These are phyloP conservation scores for Delia radicum DNA, from an alignment of 1,140 invertebrate genomes.

Conservation along the genomic window DNA sequence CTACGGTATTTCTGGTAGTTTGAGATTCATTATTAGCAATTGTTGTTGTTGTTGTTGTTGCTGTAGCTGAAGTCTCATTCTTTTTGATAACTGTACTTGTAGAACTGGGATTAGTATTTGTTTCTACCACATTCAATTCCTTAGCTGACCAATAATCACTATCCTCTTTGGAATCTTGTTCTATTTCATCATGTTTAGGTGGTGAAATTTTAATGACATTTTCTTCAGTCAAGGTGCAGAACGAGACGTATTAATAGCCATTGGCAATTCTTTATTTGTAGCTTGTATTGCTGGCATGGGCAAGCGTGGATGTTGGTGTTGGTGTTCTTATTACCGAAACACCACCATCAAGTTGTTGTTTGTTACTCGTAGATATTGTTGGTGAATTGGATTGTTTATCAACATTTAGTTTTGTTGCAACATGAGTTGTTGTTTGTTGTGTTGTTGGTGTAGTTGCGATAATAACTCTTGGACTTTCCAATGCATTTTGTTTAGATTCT, in stretches of 20 bases:
- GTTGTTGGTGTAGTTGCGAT: background rate
- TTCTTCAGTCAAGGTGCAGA: slow-evolving; percentile 42
- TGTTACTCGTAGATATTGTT: background rate
- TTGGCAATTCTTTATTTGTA: slow-evolving; percentile 26
- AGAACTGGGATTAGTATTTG: background rate
- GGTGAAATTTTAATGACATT: slow-evolving; percentile 53
- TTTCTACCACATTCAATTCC: slow-evolving; percentile 62
- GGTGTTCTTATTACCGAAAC: slow-evolving; percentile 27
- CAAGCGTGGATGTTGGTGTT: background rate
- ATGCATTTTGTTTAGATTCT: background rate
- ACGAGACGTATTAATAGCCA: slow-evolving; percentile 25
- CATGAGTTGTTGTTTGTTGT: background rate
- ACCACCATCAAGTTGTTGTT: slow-evolving; percentile 6
- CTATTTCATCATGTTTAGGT: slow-evolving; percentile 47
- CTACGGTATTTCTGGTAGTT: slow-evolving; percentile 45
- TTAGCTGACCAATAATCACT: slow-evolving; percentile 76
- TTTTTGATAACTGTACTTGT: slow-evolving; percentile 75
- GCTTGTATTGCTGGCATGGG: background rate
- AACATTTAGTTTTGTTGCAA: background rate
- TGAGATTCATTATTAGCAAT: background rate
- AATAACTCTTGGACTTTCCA: background rate
- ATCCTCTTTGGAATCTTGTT: slow-evolving; percentile 64
- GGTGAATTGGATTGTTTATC: background rate
- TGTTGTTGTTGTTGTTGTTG: slow-evolving; percentile 42
- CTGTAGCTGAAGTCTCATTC: slow-evolving; percentile 62